Conservation (phyloP, 1,140 invertebrate species). For the Drosophila rhopaloa region DNA sequence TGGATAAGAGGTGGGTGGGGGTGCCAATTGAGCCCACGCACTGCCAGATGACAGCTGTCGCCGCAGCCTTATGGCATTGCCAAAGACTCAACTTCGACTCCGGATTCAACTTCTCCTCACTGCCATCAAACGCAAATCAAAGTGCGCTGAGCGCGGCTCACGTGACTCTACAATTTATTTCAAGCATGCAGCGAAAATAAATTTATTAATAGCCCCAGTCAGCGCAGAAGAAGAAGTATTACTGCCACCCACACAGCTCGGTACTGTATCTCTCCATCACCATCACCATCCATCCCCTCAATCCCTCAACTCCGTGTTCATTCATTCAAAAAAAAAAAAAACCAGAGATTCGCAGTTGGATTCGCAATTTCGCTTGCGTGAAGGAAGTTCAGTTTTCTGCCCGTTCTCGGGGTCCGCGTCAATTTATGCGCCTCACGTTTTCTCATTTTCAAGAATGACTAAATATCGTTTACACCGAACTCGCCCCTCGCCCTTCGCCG, state of each 20-base stretch:
- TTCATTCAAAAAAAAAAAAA: conserved; percentile 60
- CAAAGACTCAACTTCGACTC: conserved; percentile 1
- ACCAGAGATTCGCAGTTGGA: conserved; percentile 59
- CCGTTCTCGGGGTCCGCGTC: conserved; percentile 35
- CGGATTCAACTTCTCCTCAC: background rate
- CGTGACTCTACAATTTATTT: conserved; percentile 80
- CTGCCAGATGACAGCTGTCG: conserved; percentile 73
- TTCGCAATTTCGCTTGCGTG: conserved; percentile 69
- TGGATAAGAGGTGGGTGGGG: conserved; percentile 3
- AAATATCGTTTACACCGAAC: conserved; percentile 78
- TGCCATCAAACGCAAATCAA: conserved; percentile 73
- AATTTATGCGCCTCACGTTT: conserved; percentile 84
- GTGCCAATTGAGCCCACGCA: conserved; percentile 17
- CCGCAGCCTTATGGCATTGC: conserved; percentile 19
- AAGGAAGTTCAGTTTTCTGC: conserved; percentile 45
- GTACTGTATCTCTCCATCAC: conserved; percentile 28
- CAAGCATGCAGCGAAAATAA: conserved; percentile 72
- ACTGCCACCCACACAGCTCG: conserved; percentile 69
- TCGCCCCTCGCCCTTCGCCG: background rate
- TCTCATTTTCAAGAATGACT: conserved; percentile 84
- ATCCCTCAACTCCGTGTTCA: conserved; percentile 31
- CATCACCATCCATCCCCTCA: background rate
- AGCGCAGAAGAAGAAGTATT: conserved; percentile 48
- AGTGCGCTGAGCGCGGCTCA: conserved; percentile 48
- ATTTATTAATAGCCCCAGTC: conserved; percentile 77